Conservation (phyloP, 2,888 invertebrate genomes). For the Ptilodon capucinus region DNA sequence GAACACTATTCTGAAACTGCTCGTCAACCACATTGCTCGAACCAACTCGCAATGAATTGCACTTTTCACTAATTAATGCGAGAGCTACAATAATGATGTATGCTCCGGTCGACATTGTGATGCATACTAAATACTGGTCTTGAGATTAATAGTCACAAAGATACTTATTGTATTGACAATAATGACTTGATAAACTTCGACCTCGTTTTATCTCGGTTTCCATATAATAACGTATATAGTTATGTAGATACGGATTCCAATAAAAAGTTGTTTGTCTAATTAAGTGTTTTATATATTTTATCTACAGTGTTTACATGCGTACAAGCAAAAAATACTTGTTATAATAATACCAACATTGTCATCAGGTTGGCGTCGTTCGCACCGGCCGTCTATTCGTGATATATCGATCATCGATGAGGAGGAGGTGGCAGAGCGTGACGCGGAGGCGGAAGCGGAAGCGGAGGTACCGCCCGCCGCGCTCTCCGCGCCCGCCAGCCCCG, state of each 20-base stretch:
- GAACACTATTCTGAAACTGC: slow-evolving; percentile 1
- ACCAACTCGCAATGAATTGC: slow-evolving; percentile 24
- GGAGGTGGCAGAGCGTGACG: slow-evolving; percentile 85
- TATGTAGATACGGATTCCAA: not conserved
- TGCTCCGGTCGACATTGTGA: slow-evolving; percentile 42
- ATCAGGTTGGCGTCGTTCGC: slow-evolving; percentile 89
- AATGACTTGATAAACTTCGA: slow-evolving; percentile 42
- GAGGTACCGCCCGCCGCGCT: slow-evolving; percentile 36
- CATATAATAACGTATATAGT: not conserved
- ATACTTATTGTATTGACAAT: slow-evolving; percentile 16
- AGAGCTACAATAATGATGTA: slow-evolving; percentile 24
- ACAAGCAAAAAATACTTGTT: too few species aligned
- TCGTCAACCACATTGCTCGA: slow-evolving; percentile 8
- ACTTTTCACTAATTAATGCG: slow-evolving; percentile 29
- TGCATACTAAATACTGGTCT: slow-evolving; percentile 26
- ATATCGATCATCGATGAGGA: slow-evolving; percentile 94
- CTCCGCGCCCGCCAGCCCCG: slow-evolving; percentile 42
- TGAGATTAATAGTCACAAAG: slow-evolving; percentile 6
- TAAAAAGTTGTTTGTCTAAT: not conserved
- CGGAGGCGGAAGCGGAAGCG: slow-evolving; percentile 53
- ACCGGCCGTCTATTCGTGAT: slow-evolving; percentile 92
- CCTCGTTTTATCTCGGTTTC: slow-evolving; percentile 42
- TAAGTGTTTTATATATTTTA: too few species aligned
- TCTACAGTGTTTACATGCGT: too few species aligned
- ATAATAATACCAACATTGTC: not conserved